These are phyloP conservation scores for Apotomis turbidana DNA, from an alignment of 2,888 invertebrate species.

Conservation along the genomic window DNA sequence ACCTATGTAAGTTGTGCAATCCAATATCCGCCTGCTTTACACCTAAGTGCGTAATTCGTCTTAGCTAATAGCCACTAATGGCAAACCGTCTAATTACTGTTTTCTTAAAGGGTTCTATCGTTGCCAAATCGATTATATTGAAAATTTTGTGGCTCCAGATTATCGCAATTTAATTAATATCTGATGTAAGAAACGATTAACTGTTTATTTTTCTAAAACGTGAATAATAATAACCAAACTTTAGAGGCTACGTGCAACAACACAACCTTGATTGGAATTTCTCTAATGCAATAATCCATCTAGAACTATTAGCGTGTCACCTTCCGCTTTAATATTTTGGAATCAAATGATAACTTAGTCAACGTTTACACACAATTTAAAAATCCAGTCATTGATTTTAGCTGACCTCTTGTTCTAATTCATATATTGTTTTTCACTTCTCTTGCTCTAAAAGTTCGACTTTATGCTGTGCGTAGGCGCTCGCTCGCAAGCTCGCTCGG, in stretches of 20 bases:
- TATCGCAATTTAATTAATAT: slow-evolving; percentile 21
- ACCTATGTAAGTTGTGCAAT: slow-evolving; percentile 26
- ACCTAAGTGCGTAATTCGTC: slow-evolving; percentile 6
- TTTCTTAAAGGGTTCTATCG: slow-evolving; percentile 19
- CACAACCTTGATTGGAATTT: slow-evolving; percentile 21
- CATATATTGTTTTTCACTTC: slow-evolving; percentile 22
- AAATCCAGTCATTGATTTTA: slow-evolving; percentile 13
- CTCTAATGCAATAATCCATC: slow-evolving; percentile 8
- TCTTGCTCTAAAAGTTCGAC: too few species aligned
- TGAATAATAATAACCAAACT: slow-evolving; percentile 1
- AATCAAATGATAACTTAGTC: background rate
- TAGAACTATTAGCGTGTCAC: slow-evolving; percentile 2
- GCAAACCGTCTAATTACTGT: slow-evolving; percentile 10
- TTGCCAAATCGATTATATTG: slow-evolving; percentile 27
- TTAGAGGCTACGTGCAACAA: slow-evolving; percentile 7
- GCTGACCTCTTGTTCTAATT: slow-evolving; percentile 20
- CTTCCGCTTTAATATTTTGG: slow-evolving; percentile 1
- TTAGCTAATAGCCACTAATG: slow-evolving; percentile 27
- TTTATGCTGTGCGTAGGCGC: too few species aligned
- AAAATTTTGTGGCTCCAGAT: slow-evolving; percentile 13
- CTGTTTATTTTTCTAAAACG: slow-evolving; percentile 11
- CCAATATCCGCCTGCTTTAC: slow-evolving; percentile 24
- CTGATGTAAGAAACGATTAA: slow-evolving; percentile 16
- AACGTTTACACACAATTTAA: background rate
- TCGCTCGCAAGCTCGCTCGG: too few species aligned